Evolutionary conservation across 2,797 vertebrate species (phyloP).

Genomic region (Oreonectes daqikongensis): DNA sequence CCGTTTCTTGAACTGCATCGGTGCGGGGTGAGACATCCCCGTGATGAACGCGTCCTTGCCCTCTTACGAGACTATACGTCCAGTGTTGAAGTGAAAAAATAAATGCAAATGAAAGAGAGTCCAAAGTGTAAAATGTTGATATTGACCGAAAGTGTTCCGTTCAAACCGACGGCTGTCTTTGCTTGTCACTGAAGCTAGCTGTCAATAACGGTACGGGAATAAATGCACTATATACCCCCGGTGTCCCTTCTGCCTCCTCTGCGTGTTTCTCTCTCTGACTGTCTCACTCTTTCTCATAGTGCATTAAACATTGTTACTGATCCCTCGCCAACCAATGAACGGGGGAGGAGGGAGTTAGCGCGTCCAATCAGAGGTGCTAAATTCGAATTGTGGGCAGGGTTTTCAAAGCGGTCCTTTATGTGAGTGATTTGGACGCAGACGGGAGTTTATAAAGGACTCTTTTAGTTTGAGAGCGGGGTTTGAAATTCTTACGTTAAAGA

Average conservation of each 20-base stretch:
- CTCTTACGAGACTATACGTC: slow-evolving; percentile 64
- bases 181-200: slow-evolving; percentile 41
- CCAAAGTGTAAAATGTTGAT: slow-evolving; percentile 37
- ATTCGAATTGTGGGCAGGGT: slow-evolving; percentile 72
- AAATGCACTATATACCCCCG: slow-evolving; percentile 63
- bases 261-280: slow-evolving; percentile 79
- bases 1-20: slow-evolving; percentile 65
- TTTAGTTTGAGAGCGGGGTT: slow-evolving; percentile 41
- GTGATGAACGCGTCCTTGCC: slow-evolving; percentile 74
- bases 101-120: slow-evolving; percentile 19
- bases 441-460: slow-evolving; percentile 51
- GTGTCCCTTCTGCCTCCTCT: slow-evolving; percentile 54
- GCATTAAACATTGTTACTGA: slow-evolving; percentile 97
- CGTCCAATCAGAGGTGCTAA: slow-evolving; percentile 66
- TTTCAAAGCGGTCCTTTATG: slow-evolving; percentile 64
- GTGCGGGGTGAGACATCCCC: slow-evolving; percentile 64
- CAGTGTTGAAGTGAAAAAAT: slow-evolving; percentile 25
- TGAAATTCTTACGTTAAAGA: slow-evolving; percentile 34
- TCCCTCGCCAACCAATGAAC: slow-evolving; percentile 87
- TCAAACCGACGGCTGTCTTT: slow-evolving; percentile 27
- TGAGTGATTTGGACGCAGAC: slow-evolving; percentile 46
- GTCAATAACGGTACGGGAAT: slow-evolving; percentile 50
- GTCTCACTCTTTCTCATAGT: slow-evolving; percentile 93
- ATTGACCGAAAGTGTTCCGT: slow-evolving; percentile 18
- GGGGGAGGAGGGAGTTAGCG: slow-evolving; percentile 61